phyloP scores from a whole-genome alignment of 1,140 invertebrate species.

The Penaeus vannamei region DNA sequence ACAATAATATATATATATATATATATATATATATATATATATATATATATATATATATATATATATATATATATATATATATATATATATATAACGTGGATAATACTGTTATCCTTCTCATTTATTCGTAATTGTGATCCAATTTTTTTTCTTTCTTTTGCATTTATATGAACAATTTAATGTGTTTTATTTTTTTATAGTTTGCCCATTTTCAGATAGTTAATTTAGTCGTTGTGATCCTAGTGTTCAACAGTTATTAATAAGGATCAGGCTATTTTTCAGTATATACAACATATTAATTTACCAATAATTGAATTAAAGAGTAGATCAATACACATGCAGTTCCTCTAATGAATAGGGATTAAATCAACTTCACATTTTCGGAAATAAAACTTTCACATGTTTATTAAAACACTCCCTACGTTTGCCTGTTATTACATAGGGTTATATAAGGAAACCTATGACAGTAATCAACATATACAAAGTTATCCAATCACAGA shows the following conservation, averaged over 20 bases:
- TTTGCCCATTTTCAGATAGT: too few species aligned
- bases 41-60: slow-evolving; percentile 40
- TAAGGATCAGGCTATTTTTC: too few species aligned
- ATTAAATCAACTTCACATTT: background rate
- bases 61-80: slow-evolving; percentile 38
- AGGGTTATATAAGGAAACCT: background rate
- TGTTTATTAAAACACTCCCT: slow-evolving; percentile 30
- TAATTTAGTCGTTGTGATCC: too few species aligned
- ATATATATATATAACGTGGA: slow-evolving; percentile 17
- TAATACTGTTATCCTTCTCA: background rate
- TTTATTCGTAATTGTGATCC: background rate
- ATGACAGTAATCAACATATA: slow-evolving; percentile 23
- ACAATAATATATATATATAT: slow-evolving; percentile 36
- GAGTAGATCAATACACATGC: background rate
- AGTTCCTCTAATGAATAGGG: background rate
- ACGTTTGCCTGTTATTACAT: slow-evolving; percentile 1
- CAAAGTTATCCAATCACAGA: slow-evolving; percentile 9
- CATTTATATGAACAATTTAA: too few species aligned
- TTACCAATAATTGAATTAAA: too few species aligned
- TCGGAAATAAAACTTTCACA: background rate
- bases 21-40: slow-evolving; percentile 36
- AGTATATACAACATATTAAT: too few species aligned
- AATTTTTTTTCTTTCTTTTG: background rate
- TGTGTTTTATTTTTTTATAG: too few species aligned
- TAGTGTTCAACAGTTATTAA: too few species aligned